These are phyloP conservation scores for Brachionus plicatilis DNA, from an alignment of 1,140 invertebrate genomes.

Conservation along the genomic window DNA sequence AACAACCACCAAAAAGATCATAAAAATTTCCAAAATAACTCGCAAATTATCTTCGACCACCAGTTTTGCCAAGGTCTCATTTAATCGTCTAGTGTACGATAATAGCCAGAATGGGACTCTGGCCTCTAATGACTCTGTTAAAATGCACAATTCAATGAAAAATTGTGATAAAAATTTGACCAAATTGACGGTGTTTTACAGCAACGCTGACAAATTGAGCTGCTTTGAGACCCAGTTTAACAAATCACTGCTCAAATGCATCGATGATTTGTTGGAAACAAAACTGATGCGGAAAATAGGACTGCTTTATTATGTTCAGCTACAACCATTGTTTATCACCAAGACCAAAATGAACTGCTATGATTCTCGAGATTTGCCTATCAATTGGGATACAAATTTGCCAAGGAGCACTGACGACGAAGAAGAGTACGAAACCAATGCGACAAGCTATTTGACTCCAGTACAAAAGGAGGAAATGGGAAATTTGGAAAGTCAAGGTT, in stretches of 20 bases:
- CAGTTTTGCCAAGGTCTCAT: background rate
- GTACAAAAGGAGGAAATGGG: background rate
- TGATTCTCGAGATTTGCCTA: background rate
- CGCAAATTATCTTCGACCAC: background rate
- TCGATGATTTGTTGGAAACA: conserved; percentile 6
- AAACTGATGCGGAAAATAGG: conserved; percentile 33
- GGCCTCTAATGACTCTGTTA: background rate
- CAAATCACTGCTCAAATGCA: conserved; percentile 10
- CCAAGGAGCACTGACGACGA: background rate
- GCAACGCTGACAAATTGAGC: background rate
- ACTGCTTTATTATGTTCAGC: background rate
- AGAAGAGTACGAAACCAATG: background rate
- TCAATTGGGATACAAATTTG: background rate
- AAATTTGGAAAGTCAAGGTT: background rate
- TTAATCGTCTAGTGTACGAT: background rate
- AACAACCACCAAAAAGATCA: background rate
- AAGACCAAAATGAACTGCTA: conserved; percentile 33
- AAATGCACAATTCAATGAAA: background rate
- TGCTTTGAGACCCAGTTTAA: conserved; percentile 21
- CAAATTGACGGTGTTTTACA: conserved; percentile 26
- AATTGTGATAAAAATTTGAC: conserved; percentile 34
- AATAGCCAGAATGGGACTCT: background rate
- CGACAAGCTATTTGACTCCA: background rate
- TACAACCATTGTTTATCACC: conserved; percentile 29
- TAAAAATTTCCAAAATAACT: conserved; percentile 1